Conservation (phyloP, 2,888 invertebrate species). For the Tetranychus piercei region DNA sequence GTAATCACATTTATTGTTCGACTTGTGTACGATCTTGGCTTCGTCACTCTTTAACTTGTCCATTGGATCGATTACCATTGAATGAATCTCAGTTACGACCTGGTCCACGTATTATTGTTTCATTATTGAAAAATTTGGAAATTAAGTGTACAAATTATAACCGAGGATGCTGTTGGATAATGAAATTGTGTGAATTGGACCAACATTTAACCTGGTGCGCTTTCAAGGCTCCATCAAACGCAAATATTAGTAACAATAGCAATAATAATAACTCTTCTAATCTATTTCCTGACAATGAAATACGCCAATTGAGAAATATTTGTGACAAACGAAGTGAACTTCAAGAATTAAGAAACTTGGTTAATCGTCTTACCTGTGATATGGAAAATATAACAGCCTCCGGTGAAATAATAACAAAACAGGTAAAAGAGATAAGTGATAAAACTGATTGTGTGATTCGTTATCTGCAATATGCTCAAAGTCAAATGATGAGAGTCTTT, state of each 20-base stretch:
- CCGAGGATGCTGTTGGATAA: not conserved
- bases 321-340: slow-evolving; percentile 3
- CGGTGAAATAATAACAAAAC: not conserved
- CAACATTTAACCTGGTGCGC: slow-evolving; percentile 9
- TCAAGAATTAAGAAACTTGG: not conserved
- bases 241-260: not conserved
- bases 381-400: not conserved
- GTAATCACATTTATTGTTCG: slow-evolving; percentile 9
- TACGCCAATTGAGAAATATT: not conserved
- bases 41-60: not conserved
- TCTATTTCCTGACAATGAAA: not conserved
- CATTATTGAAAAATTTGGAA: slow-evolving; percentile 2
- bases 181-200: not conserved
- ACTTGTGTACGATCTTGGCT: slow-evolving; percentile 7
- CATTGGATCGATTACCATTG: slow-evolving; percentile 2
- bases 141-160: slow-evolving; percentile 2
- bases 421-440: not conserved
- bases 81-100: not conserved
- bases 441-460: not conserved
- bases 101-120: slow-evolving; percentile 2
- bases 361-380: not conserved
- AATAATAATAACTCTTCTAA: not conserved
- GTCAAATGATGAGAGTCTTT: slow-evolving; percentile 5
- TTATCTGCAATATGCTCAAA: slow-evolving; percentile 9
- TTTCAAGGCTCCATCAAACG: not conserved